phyloP scores from a whole-genome alignment of 1,140 invertebrate genomes.

The Papilio dardanus region DNA sequence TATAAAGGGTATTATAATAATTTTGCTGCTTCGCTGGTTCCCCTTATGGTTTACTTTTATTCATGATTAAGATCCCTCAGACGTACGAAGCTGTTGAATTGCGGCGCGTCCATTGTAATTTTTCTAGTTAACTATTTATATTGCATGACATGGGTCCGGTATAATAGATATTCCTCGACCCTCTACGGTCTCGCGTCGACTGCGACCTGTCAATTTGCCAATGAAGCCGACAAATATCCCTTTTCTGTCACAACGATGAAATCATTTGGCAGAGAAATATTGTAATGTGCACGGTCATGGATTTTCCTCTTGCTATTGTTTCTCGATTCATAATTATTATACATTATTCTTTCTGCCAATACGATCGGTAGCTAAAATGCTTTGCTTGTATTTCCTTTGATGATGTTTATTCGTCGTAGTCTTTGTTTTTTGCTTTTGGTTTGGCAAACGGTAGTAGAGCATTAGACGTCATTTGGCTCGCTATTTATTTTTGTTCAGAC shows the following conservation, averaged over 20 bases:
- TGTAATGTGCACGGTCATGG: neutral
- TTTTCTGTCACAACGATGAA: slow-evolving; percentile 63
- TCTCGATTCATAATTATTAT: slow-evolving; percentile 8
- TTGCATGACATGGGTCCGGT: slow-evolving; percentile 67
- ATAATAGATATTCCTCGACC: slow-evolving; percentile 57
- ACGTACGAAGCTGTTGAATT: slow-evolving; percentile 39
- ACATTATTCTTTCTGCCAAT: slow-evolving; percentile 7
- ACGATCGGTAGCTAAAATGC: slow-evolving; percentile 15
- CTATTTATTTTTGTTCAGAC: slow-evolving; percentile 24
- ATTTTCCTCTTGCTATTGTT: slow-evolving; percentile 16
- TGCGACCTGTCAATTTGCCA: slow-evolving; percentile 72
- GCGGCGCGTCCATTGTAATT: slow-evolving; percentile 59
- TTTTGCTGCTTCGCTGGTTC: slow-evolving; percentile 24
- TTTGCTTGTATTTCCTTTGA: slow-evolving; percentile 23
- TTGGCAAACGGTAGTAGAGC: slow-evolving; percentile 10
- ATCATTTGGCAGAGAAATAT: slow-evolving; percentile 46
- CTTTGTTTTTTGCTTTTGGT: slow-evolving; percentile 5
- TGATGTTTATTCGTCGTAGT: slow-evolving; percentile 15
- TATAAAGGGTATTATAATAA: slow-evolving; percentile 31
- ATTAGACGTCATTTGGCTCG: slow-evolving; percentile 15
- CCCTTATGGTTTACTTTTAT: slow-evolving; percentile 10
- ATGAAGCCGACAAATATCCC: slow-evolving; percentile 67
- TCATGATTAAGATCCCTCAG: slow-evolving; percentile 22
- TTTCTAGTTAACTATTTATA: slow-evolving; percentile 58
- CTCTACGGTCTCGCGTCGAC: slow-evolving; percentile 52